Evolutionary conservation across 2,113 vertebrate genomes (phyloP).

Genomic region (Hirundichthys speculiger): DNA sequence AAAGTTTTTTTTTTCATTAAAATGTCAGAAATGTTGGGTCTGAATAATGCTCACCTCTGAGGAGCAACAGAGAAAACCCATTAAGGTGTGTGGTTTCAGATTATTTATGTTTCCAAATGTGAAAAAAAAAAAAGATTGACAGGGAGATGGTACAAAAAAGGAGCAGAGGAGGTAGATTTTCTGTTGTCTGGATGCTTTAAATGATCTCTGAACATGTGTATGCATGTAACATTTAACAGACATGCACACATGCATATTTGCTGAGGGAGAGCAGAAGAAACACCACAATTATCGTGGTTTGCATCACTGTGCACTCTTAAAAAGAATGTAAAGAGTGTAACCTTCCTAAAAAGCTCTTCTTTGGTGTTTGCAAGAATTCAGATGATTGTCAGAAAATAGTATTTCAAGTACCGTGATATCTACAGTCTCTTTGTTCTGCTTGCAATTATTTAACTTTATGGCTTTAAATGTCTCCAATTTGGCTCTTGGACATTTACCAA

Average conservation of each 20-base stretch:
- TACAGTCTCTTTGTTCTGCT: background rate
- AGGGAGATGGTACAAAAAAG: slow-evolving; percentile 37
- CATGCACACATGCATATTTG: background rate
- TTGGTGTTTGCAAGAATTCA: slow-evolving; percentile 58
- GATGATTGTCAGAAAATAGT: slow-evolving; percentile 27
- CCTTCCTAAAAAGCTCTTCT: slow-evolving; percentile 47
- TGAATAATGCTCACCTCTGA: background rate
- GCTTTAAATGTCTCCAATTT: slow-evolving; percentile 56
- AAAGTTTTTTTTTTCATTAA: no score
- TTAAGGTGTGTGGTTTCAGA: background rate
- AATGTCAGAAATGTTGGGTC: slow-evolving; percentile 21
- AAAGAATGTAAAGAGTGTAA: slow-evolving; percentile 22
- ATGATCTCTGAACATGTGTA: background rate
- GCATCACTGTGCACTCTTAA: slow-evolving; percentile 1
- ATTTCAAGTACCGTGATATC: slow-evolving; percentile 68
- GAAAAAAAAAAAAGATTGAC: background rate
- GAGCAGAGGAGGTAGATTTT: slow-evolving; percentile 69
- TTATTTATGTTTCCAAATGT: slow-evolving; percentile 5
- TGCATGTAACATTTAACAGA: no score
- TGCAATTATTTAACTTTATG: slow-evolving; percentile 50
- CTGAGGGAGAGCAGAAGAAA: slow-evolving; percentile 29
- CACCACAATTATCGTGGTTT: slow-evolving; percentile 20
- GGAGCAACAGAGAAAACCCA: no score
- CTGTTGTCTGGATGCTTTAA: background rate
- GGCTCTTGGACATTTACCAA: slow-evolving; percentile 37